phyloP scores from a whole-genome alignment of 2,113 vertebrate genomes.

The Psammodynastes pulverulentus region DNA sequence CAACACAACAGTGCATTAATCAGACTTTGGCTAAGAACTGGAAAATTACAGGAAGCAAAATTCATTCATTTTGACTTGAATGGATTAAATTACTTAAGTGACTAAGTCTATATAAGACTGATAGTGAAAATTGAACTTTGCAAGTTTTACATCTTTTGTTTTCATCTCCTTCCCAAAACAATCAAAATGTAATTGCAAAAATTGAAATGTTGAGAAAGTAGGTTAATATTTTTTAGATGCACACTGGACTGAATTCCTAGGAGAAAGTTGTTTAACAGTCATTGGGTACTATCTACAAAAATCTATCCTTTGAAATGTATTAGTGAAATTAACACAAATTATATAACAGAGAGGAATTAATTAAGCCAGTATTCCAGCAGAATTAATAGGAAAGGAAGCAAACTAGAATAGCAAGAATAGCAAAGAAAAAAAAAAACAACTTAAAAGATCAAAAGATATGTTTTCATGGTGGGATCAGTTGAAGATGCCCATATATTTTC shows the following conservation, averaged over 20 bases:
- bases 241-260: accelerated
- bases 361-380: background rate
- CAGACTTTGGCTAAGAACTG: too few relatives aligned
- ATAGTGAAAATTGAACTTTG: background rate
- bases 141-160: background rate
- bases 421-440: background rate
- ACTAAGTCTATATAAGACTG: background rate
- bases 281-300: background rate
- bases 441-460: background rate
- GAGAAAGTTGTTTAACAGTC: accelerated
- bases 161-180: background rate
- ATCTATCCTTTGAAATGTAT: background rate
- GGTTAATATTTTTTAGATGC: background rate
- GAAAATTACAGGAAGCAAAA: background rate
- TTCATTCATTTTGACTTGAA: background rate
- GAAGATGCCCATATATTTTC: background rate
- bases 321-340: background rate
- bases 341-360: background rate
- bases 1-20: background rate
- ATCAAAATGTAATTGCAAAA: background rate
- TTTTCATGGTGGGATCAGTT: too few relatives aligned
- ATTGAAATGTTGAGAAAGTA: accelerated
- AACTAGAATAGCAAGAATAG: background rate
- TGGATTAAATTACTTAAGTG: background rate
- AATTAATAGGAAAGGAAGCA: background rate